Evolutionary conservation across 2,797 vertebrate species (phyloP).

Genomic region (Melopsittacus undulatus): DNA sequence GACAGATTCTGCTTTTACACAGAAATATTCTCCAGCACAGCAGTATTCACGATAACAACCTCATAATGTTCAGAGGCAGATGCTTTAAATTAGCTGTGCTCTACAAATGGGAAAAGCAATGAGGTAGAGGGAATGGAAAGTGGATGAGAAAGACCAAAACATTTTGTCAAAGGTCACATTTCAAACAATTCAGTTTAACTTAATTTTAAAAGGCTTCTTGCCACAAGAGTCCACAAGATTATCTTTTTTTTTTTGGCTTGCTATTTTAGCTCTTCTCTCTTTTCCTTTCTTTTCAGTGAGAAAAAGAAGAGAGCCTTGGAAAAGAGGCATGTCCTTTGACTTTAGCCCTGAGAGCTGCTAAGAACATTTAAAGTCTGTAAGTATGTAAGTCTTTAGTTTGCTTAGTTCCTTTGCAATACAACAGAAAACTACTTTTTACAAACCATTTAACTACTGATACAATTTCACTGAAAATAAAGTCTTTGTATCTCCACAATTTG

Average conservation of each 20-base stretch:
- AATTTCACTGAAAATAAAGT: background rate
- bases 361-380: background rate
- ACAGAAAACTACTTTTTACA: background rate
- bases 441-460: background rate
- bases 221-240: background rate
- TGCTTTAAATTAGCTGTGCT: background rate
- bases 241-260: background rate
- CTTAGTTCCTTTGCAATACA: background rate
- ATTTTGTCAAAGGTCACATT: constrained; percentile 44
- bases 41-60: background rate
- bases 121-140: background rate
- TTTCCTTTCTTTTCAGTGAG: background rate
- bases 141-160: background rate
- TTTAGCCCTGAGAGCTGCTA: background rate
- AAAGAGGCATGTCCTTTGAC: background rate
- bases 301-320: background rate
- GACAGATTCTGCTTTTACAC: background rate
- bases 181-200: background rate
- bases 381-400: background rate
- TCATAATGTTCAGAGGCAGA: constrained; percentile 1
- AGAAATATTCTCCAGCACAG: background rate
- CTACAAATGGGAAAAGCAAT: background rate
- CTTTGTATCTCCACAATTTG: background rate
- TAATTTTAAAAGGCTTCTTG: constrained; percentile 1
- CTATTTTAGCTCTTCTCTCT: background rate